Evolutionary conservation across 2,797 vertebrate genomes (phyloP).

Genomic region (Bovichtus variegatus): DNA sequence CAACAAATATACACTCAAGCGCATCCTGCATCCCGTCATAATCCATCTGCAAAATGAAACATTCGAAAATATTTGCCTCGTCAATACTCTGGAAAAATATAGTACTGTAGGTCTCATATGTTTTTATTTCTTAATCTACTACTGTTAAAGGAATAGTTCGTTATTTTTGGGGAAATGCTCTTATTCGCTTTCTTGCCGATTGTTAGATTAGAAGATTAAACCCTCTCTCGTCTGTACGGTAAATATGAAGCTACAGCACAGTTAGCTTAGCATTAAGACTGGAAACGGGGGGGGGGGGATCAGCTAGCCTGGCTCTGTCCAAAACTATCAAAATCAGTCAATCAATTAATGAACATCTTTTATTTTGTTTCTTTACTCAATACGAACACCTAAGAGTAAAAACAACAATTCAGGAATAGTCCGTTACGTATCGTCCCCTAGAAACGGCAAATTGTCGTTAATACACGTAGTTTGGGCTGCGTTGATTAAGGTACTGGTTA

Average conservation of each 20-base stretch:
- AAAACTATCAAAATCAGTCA: background rate
- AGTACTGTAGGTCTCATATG: conserved; percentile 48
- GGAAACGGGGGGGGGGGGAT: background rate
- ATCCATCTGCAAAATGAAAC: conserved; percentile 48
- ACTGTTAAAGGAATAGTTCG: conserved; percentile 29
- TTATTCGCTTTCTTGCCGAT: background rate
- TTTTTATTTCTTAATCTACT: conserved; percentile 14
- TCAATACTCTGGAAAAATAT: conserved; percentile 69
- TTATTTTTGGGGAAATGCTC: background rate
- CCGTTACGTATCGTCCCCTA: background rate
- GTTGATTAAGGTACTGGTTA: background rate
- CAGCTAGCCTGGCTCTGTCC: background rate
- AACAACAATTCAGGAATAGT: background rate
- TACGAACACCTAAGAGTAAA: background rate
- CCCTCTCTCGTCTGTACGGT: no score
- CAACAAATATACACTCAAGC: conserved; percentile 61
- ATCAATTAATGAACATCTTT: no score
- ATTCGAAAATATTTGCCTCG: conserved; percentile 57
- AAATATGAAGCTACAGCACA: background rate
- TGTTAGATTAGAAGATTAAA: background rate
- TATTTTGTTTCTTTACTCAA: background rate
- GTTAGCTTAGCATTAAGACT: conserved; percentile 23
- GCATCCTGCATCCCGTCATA: conserved; percentile 49
- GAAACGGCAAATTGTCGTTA: background rate
- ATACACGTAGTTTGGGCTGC: no score